These are phyloP conservation scores for Thalassaphorura encarpata DNA, from an alignment of 1,140 invertebrate genomes.

Conservation along the genomic window DNA sequence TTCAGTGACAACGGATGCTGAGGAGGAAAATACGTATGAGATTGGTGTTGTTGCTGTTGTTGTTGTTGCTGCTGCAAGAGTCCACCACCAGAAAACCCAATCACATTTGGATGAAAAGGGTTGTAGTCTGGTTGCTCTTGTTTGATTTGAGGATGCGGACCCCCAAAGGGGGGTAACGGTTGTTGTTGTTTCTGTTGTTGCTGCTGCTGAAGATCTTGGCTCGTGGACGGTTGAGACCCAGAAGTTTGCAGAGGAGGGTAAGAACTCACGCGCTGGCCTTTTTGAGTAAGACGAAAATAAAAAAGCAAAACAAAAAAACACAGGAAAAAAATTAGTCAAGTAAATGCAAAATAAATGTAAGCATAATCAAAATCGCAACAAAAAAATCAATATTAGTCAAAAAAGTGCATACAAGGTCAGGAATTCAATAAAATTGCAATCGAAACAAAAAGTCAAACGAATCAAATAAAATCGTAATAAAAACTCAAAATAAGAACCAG, in stretches of 20 bases:
- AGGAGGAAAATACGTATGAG: not conserved
- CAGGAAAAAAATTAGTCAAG: not conserved
- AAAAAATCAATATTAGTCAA: not conserved
- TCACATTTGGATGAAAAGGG: slow-evolving; percentile 6
- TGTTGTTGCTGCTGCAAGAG: not conserved
- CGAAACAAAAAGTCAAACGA: not conserved
- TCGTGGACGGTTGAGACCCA: no score
- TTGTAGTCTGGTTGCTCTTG: slow-evolving; percentile 14
- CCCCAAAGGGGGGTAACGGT: no score
- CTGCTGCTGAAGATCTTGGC: no score
- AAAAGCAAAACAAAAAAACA: not conserved
- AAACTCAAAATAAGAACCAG: not conserved
- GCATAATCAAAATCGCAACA: not conserved
- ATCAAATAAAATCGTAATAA: not conserved
- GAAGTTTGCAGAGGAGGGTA: no score
- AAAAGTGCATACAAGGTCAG: not conserved
- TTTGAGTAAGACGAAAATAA: not conserved
- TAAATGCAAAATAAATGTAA: not conserved
- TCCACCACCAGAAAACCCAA: slow-evolving; percentile 8
- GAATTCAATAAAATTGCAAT: not conserved
- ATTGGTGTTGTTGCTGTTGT: not conserved
- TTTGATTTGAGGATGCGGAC: no score
- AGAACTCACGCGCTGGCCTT: no score
- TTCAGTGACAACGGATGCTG: no score
- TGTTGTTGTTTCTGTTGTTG: no score